Base-by-base conservation (phyloP, 1,140 invertebrate species). In the Drosophila insularis region DNA sequence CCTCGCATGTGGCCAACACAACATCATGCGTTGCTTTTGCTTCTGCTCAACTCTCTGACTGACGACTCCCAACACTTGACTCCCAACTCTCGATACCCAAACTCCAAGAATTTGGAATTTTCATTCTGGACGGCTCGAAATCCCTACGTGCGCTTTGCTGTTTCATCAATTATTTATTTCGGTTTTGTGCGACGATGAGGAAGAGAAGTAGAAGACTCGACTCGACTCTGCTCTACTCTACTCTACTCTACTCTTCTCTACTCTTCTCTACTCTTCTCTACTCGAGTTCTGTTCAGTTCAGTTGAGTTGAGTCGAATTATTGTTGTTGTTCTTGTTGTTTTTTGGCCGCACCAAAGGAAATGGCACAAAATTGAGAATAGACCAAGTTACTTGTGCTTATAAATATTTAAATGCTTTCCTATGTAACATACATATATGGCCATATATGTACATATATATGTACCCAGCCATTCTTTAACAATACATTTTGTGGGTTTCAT, bases 101-200 rank as follows among this genome's bases (percentile, higher is more conserved):
- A 50, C 43, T 50, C 17, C 43, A 50, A 50, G 17, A 50, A 50
- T 8, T 21, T 21, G 17, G 43, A 50, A 19, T 50, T 50, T 50
- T 50, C 43, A 50, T 50, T 50, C 13, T 14, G 31, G 31, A 61
- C 66, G 54, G 69, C 55, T 72, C 31, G 64, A 79, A 79, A 79
- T 79, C 77, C 77, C 77, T 69, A 79, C 75, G 77, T 79, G 77
- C 70, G 75, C 77, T 79, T 79, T 79, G 77, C 77, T 78, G 75
- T 79, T 78, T 79, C 75, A 79, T 79, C 77, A 79, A 79, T 79
- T 79, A 79, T 79, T 78, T 79, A 78, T 78, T 78, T 78, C 75
- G 75, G 75, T 78, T 78, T 78, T 78, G 75, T 77, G 75, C 63
- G 74, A 77, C 65, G 63, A 54, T 61, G 23, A 46, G 23, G 46